Base-by-base conservation (phyloP, 2,888 invertebrate genomes). In the Trachelus iudaicus region DNA sequence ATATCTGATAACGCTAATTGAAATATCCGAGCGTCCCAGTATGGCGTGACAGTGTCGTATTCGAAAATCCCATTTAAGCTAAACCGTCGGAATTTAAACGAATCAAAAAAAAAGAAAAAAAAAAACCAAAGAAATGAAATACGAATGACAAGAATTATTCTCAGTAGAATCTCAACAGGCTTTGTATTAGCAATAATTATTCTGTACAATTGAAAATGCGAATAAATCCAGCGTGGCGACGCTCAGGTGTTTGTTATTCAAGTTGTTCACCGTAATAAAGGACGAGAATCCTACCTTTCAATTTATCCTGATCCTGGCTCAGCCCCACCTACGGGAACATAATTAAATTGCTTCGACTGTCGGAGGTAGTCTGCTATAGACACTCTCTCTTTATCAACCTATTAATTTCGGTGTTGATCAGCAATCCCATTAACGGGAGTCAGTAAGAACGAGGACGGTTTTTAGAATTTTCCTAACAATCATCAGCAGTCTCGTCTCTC, bases 271-370 rank as follows among this genome's bases (percentile, higher is more conserved):
- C 69, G 81, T 80, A 84, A 84, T 84, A 84, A 83, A 83, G 73
- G 75, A n/a, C 71, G 15, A 71, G 69, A 73, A 40, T 73, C 75
- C 74, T 77, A 79, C 80, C 80, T 78, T 81, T 81, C 82, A 81
- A 84, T 84, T 84, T 81, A 81, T 78, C 75, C 37, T 74, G 80
- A 81, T 80, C 79, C 81, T 78, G 74, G 34, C 76, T 77, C 69
- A 69, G 31, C 12, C 69, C 69, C 30, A 15, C 31, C 69, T 69
- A 30, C 3, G 69, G 33, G 2, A 69, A 69, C 69, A 33, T n/a
- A 69, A 69, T 69, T 69, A 69, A 69, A 69, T 69, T 69, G 69
- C 69, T 33, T 31, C 30, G 69, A 12, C 12, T 15, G 30, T 30
- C 30, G 6, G 15, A 69, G 4, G 69, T 13, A 4, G 13, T 4